Percentiles rank a stretch among this genome's conserved stretches.
Evolutionary conservation across 2,797 vertebrate species (phyloP).

Genomic region (Neosilurus hyrtlii): DNA sequence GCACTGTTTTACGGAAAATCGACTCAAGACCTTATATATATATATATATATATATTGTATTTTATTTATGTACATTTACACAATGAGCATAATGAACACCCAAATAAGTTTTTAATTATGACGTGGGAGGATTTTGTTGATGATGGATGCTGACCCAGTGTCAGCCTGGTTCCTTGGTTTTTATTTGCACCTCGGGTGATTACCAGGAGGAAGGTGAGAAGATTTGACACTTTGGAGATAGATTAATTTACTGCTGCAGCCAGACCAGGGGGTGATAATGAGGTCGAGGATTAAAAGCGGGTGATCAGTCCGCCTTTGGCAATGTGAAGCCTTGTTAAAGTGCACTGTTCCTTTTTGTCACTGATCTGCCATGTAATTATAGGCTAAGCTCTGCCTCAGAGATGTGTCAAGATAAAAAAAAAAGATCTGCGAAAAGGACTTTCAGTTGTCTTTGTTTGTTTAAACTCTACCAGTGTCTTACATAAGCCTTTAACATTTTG

Average conservation of each 20-base stretch:
- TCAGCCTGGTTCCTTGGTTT: constrained; percentile 56
- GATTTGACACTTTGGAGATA: constrained; percentile 92
- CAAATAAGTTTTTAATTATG: constrained; percentile 68
- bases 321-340: constrained; percentile 79
- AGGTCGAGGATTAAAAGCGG: constrained; percentile 95
- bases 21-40: too few species aligned
- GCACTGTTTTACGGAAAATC: too few species aligned
- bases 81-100: constrained; percentile 69
- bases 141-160: constrained; percentile 62
- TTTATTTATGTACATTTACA: background rate
- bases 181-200: constrained; percentile 89
- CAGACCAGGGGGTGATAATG: constrained; percentile 98
- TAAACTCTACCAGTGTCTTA: constrained; percentile 27
- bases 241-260: constrained; percentile 94
- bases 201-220: constrained; percentile 91
- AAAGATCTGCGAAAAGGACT: constrained; percentile 8
- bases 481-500: background rate
- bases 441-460: constrained; percentile 36
- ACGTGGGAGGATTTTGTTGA: constrained; percentile 66
- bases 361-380: constrained; percentile 75
- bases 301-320: constrained; percentile 84
- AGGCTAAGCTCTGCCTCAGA: constrained; percentile 70
- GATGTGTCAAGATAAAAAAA: constrained; percentile 29
- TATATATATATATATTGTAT: background rate
- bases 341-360: constrained; percentile 64